These are phyloP conservation scores for Syngnathus scovelli DNA, from an alignment of 2,113 vertebrate genomes.

Conservation along the genomic window DNA sequence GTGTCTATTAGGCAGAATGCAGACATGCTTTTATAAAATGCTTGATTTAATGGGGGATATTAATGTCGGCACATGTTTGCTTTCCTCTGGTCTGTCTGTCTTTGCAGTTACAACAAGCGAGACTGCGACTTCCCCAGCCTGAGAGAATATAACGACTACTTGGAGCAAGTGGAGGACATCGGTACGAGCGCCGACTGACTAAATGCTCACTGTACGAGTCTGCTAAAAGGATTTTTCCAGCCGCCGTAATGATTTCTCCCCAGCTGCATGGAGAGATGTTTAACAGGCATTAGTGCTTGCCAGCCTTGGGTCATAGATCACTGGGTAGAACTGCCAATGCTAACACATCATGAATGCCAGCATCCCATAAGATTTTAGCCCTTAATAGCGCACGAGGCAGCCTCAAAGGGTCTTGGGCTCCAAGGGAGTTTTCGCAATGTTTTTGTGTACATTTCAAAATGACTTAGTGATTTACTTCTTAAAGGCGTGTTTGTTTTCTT, in stretches of 20 bases:
- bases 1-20: conserved; percentile 51
- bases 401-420: not conserved
- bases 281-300: conserved; percentile 19
- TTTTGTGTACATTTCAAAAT: conserved; percentile 4
- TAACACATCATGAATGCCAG: conserved; percentile 26
- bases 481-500: not conserved
- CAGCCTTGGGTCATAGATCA: conserved; percentile 19
- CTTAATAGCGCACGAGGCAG: not conserved
- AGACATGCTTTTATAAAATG: conserved; percentile 56
- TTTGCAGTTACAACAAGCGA: conserved; percentile 93
- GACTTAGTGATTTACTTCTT: conserved; percentile 4
- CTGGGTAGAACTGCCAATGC: conserved; percentile 4
- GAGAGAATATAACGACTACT: conserved; percentile 90
- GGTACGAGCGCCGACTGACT: conserved; percentile 69
- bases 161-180: conserved; percentile 94
- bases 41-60: conserved; percentile 58
- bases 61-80: conserved; percentile 47
- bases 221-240: conserved; percentile 7
- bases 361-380: conserved; percentile 9
- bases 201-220: conserved; percentile 5
- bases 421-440: not conserved
- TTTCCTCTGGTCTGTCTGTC: conserved; percentile 38
- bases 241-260: conserved; percentile 25
- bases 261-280: conserved; percentile 19
- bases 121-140: conserved; percentile 87